Evolutionary conservation across 2,797 vertebrate species (phyloP).

Genomic region (Pangasius mekongensis): DNA sequence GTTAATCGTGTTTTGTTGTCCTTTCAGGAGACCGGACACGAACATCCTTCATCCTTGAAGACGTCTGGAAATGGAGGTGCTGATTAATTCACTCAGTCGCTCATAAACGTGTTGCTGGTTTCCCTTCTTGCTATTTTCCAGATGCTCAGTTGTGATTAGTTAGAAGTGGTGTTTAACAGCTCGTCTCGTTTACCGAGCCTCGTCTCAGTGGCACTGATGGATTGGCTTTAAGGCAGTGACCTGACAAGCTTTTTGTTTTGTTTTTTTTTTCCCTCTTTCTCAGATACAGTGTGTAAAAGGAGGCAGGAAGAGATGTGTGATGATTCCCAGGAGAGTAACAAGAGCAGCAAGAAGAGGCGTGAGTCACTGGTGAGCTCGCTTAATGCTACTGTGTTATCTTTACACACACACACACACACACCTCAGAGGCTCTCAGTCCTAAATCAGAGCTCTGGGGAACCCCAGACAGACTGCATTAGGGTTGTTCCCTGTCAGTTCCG

Average conservation of each 20-base stretch:
- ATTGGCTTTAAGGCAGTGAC: constrained; percentile 18
- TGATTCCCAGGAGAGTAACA: constrained; percentile 59
- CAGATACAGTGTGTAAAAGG: constrained; percentile 70
- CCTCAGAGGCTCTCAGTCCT: constrained; percentile 60
- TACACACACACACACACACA: constrained; percentile 8
- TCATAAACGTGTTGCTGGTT: background rate
- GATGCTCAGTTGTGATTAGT: background rate
- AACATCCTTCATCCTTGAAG: constrained; percentile 69
- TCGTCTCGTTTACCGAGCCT: background rate
- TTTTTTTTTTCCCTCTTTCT: background rate
- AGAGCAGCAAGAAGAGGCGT: constrained; percentile 71
- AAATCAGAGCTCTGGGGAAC: constrained; percentile 44
- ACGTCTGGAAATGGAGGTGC: constrained; percentile 74
- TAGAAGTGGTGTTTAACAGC: background rate
- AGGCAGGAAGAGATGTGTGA: constrained; percentile 67
- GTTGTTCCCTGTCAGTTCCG: background rate
- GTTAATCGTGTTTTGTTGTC: background rate
- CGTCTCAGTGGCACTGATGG: constrained; percentile 7
- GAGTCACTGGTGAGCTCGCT: constrained; percentile 60
- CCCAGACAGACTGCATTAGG: constrained; percentile 18
- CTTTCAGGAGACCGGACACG: constrained; percentile 73
- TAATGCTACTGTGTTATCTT: constrained; percentile 55
- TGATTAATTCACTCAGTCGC: constrained; percentile 27
- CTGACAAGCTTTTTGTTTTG: background rate
- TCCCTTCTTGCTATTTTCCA: background rate